Base-by-base conservation (phyloP, 2,113 vertebrate genomes). In the Girardinichthys multiradiatus region DNA sequence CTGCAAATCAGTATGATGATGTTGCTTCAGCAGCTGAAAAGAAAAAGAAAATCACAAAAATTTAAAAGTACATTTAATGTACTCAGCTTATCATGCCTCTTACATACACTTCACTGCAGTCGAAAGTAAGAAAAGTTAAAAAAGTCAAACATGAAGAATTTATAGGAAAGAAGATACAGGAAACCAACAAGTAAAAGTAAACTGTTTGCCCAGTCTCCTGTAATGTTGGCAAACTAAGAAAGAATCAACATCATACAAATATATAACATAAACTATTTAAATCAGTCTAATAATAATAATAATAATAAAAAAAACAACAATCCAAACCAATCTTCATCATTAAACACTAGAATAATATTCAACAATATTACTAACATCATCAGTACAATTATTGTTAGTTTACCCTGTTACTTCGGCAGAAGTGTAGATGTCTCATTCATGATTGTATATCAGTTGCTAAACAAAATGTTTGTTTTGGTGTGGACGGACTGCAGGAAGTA, bases 371-470 rank as follows among this genome's bases (percentile, higher is more conserved):
- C 93, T 86, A 93, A 94, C 91, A 94, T 91, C 85, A 93, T 93
- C 86, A 90, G 87, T 94, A 94, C 91, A 93, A 89, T 93, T 93
- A 91, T 94, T 93, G 84, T 94, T 92, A 90, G 86, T 91, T 90
- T 94, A 95, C 94, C 94, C 94, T 95, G 94, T 95, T 90, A 92
- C 85, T 93, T 93, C 89, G 86, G 91, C 86, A 91, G 91, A 91
- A 93, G 87, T 74, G 87, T 89, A 74, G 84, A 93, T 92, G 90
- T 93, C 85, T 91, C 87, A 84, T 91, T 89, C 82, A 80, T 92
- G 92, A 94, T 93, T 93, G 94, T 94, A 90, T 90, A 91, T 92
- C 88, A 62, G 73, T 91, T 84, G 77, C 69, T 75, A 85, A 87
- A 85, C 80, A 90, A 91, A 87, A 91, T 74, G 30, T 91, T 89